Base-by-base conservation (phyloP, 1,140 invertebrate species). In the Drosophila leontia region DNA sequence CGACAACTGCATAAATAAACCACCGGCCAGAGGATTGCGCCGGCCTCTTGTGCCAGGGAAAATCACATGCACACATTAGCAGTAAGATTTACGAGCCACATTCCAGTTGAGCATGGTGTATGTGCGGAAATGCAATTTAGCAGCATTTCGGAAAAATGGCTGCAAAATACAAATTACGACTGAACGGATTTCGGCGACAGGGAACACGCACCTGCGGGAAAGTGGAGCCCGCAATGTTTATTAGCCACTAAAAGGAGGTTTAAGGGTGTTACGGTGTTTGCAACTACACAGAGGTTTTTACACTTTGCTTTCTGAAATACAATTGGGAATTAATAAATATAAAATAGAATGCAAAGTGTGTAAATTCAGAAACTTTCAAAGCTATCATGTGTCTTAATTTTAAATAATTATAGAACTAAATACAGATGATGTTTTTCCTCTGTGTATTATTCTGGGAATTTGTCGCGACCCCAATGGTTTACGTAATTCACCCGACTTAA, bases 1-100 rank as follows among this genome's bases (percentile, higher is more conserved):
- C 62, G 55, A 57, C 56, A 80, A 68, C 71, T 80, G 59, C 75
- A 58, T 78, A 75, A 80, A 70, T 76, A 69, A 62, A 48, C 47
- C 45, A 55, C 56, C 34, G 29, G 9, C 26, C 17, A 51, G 34
- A 71, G 65, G 53, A 44, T 23, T 15, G 17, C 17, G 53, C 37
- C 41, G 11, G 23, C 37, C 57, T 50, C 29, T 23, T 60, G 26
- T 23, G 42, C 42, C 7, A 23, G 8, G 13, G 41, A 44, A 80
- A 76, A 58, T 81, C 50, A 61, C 48, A 81, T 53, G 64, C 72
- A 81, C 34, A 63, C 42, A 59, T 45, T 76, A 77, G 61, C 55
- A 62, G n/a, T 42, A 76, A 51, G 37, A 56, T 75, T 82, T 75
- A 82, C 80, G 60, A 57, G 58, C 34, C 37, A 23, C 59, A 62